Evolutionary conservation across 2,888 invertebrate species (phyloP).

Genomic region (Catonia carolina): DNA sequence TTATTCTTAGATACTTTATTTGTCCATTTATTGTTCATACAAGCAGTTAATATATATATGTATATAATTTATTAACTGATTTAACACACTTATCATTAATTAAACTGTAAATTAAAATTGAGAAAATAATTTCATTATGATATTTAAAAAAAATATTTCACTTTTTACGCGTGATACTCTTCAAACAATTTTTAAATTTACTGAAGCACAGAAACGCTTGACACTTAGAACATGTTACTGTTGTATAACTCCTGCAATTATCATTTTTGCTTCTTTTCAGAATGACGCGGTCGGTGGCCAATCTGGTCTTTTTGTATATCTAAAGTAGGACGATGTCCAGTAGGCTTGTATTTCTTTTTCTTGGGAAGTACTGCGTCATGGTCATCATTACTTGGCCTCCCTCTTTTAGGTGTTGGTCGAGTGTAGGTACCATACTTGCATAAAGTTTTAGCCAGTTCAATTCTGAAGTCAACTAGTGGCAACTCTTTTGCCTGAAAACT

Average conservation of each 20-base stretch:
- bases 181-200: not conserved
- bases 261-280: not conserved
- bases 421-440: slow-evolving; percentile 3
- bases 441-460: not conserved
- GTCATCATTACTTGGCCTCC: not conserved
- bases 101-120: too few relatives aligned
- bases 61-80: too few relatives aligned
- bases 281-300: not conserved
- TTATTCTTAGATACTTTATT: too few relatives aligned
- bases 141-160: too few relatives aligned
- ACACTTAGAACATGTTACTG: not conserved
- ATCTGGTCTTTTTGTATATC: slow-evolving; percentile 4
- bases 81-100: too few relatives aligned
- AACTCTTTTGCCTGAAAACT: too few relatives aligned
- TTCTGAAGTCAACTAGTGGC: not conserved
- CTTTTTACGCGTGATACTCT: too few relatives aligned
- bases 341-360: not conserved
- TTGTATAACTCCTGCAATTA: not conserved
- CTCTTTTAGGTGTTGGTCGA: not conserved
- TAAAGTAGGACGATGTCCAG: not conserved
- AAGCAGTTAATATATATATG: too few relatives aligned
- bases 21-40: too few relatives aligned
- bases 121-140: too few relatives aligned
- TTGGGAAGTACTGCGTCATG: not conserved
- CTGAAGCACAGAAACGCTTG: slow-evolving; percentile 2